These are phyloP conservation scores for Seriola aureovittata DNA, from an alignment of 2,113 vertebrate genomes.

Conservation along the genomic window DNA sequence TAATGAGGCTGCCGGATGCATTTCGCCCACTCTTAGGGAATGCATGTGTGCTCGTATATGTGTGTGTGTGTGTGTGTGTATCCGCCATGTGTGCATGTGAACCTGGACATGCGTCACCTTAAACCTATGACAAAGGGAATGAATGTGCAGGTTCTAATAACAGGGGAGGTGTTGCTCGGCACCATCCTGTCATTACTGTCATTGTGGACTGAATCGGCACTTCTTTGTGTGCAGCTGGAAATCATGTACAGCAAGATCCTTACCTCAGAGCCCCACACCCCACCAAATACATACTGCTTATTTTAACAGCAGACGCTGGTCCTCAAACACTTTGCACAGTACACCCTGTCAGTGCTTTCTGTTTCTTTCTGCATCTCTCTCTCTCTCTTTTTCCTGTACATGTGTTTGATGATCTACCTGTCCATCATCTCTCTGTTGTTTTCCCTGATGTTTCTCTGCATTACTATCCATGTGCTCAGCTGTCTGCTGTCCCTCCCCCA, in stretches of 20 bases:
- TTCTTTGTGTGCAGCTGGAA: constrained; percentile 59
- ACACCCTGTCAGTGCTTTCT: neutral
- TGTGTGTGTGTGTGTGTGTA: neutral
- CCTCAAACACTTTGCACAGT: constrained; percentile 2
- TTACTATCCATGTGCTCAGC: constrained; percentile 1
- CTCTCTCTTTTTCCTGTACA: neutral
- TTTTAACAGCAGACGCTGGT: constrained; percentile 38
- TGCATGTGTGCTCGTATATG: neutral
- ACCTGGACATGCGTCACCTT: constrained; percentile 31
- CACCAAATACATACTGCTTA: constrained; percentile 18
- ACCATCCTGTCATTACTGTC: constrained; percentile 71
- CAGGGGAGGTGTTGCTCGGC: constrained; percentile 46
- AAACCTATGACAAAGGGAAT: constrained; percentile 39
- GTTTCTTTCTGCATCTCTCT: neutral
- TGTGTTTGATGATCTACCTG: neutral
- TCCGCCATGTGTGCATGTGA: constrained; percentile 1
- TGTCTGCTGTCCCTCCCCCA: neutral
- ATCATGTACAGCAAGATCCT: constrained; percentile 48
- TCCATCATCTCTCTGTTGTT: constrained; percentile 1
- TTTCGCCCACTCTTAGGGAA: constrained; percentile 32
- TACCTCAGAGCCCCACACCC: constrained; percentile 9
- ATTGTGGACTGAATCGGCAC: constrained; percentile 27
- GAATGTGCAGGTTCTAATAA: constrained; percentile 69
- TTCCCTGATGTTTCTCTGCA: constrained; percentile 7
- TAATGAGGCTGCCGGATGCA: constrained; percentile 61